These are phyloP conservation scores for Eupeodes luniger DNA, from an alignment of 2,888 invertebrate species.

Conservation along the genomic window DNA sequence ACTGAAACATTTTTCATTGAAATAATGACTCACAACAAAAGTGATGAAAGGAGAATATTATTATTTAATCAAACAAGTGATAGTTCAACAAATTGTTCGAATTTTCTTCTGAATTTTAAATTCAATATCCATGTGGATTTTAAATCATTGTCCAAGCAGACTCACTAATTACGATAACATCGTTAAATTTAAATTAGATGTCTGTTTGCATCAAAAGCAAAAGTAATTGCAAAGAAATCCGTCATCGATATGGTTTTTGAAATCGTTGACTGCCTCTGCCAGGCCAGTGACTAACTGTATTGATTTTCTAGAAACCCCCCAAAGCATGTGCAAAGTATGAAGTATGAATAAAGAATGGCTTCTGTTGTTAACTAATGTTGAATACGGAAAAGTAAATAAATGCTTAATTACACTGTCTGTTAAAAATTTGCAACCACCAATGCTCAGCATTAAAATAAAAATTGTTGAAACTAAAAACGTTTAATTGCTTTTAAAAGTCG, in stretches of 20 bases:
- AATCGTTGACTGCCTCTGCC: background rate
- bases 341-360: background rate
- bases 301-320: constrained; percentile 28
- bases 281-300: constrained; percentile 23
- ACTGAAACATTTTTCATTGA: background rate
- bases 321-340: constrained; percentile 24
- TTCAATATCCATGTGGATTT: background rate
- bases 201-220: background rate
- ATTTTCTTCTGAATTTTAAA: constrained; percentile 13
- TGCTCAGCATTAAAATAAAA: background rate
- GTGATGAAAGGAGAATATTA: background rate
- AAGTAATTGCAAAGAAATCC: constrained; percentile 2
- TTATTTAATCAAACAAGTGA: background rate
- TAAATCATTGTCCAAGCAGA: background rate
- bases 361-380: background rate
- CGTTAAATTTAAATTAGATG: constrained; percentile 20
- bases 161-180: background rate
- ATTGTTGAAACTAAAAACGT: no score
- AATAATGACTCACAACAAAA: constrained; percentile 26
- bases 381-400: constrained; percentile 4
- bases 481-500: no score
- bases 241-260: background rate
- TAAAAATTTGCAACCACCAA: background rate
- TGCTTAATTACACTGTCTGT: background rate
- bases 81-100: background rate